phyloP scores from a whole-genome alignment of 2,888 invertebrate genomes.

The Plagodis dolabraria region DNA sequence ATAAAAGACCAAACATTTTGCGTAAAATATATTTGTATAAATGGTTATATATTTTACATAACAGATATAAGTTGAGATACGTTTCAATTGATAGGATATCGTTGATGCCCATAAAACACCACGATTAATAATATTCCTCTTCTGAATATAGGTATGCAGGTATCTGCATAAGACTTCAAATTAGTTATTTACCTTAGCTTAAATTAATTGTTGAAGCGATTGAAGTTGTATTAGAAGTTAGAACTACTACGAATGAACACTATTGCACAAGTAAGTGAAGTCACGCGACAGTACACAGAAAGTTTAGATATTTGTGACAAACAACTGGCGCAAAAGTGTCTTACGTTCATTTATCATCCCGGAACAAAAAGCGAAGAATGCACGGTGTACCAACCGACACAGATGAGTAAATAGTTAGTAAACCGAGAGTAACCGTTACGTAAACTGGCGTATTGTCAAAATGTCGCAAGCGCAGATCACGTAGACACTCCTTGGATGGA shows the following conservation, averaged over 20 bases:
- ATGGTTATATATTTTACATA: no score
- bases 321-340: slow-evolving; percentile 37
- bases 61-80: no score
- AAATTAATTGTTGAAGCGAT: neutral
- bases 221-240: neutral
- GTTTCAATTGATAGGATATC: no score
- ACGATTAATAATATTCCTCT: no score
- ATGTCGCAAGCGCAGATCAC: slow-evolving; percentile 75
- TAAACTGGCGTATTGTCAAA: slow-evolving; percentile 69
- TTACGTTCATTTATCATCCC: slow-evolving; percentile 39
- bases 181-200: neutral
- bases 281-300: slow-evolving; percentile 24
- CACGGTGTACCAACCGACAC: slow-evolving; percentile 32
- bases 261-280: slow-evolving; percentile 24
- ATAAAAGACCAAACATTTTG: no score
- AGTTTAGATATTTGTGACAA: slow-evolving; percentile 28
- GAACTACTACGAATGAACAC: slow-evolving; percentile 3
- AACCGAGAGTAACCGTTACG: slow-evolving; percentile 54
- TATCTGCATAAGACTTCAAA: no score
- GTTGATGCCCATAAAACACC: no score
- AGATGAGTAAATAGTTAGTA: slow-evolving; percentile 26
- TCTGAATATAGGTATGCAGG: no score
- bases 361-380: slow-evolving; percentile 42
- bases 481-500: slow-evolving; percentile 56
- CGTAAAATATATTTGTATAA: no score